phyloP scores from a whole-genome alignment of 2,888 invertebrate species.

The Hypomecis atomaria region DNA sequence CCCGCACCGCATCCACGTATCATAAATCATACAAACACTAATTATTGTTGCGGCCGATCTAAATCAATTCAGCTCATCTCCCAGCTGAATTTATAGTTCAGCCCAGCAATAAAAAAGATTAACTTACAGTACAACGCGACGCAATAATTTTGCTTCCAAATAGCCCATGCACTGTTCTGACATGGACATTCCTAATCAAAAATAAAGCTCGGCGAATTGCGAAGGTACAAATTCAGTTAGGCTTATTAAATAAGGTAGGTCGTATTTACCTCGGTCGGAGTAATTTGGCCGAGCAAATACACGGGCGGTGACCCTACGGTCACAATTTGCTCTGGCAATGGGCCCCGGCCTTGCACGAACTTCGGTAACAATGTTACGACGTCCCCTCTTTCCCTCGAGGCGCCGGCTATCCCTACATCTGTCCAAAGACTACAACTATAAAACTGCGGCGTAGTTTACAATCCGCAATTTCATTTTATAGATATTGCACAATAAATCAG shows the following conservation, averaged over 20 bases:
- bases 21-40: conserved; percentile 65
- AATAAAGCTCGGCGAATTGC: conserved; percentile 49
- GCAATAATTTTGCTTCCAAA: conserved; percentile 72
- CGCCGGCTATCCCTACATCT: conserved; percentile 74
- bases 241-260: conserved; percentile 68
- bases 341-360: conserved; percentile 75
- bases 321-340: conserved; percentile 73
- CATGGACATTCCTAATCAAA: conserved; percentile 59
- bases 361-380: conserved; percentile 77
- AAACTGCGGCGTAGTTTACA: conserved; percentile 71
- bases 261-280: conserved; percentile 67
- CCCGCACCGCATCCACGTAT: conserved; percentile 34
- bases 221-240: conserved; percentile 50
- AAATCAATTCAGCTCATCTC: conserved; percentile 69
- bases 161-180: conserved; percentile 70
- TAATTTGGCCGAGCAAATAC: conserved; percentile 74
- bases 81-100: conserved; percentile 63
- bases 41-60: conserved; percentile 72
- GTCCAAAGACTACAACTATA: conserved; percentile 71
- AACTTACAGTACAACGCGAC: conserved; percentile 54
- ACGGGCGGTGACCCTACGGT: conserved; percentile 73
- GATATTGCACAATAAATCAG: conserved; percentile 71
- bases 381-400: conserved; percentile 74
- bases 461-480: conserved; percentile 73
- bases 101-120: conserved; percentile 70